These are phyloP conservation scores for Coracias cyanogaster DNA, from an alignment of 2,797 vertebrate species.

Conservation along the genomic window DNA sequence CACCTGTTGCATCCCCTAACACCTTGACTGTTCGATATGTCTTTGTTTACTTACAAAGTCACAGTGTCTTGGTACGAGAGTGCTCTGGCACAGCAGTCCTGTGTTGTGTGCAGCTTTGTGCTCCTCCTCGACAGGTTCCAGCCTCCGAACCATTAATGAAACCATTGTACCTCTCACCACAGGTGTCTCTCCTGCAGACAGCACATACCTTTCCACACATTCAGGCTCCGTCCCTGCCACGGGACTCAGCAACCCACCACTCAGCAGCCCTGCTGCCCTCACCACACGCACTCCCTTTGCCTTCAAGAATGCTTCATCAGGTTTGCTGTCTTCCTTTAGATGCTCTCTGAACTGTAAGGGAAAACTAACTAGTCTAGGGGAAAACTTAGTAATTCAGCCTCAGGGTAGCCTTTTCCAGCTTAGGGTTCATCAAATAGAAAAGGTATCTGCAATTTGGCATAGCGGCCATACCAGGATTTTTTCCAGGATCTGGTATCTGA, in stretches of 20 bases:
- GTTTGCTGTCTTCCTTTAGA: constrained; percentile 30
- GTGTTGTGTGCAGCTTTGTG: not conserved
- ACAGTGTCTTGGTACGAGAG: rapidly evolving
- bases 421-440: not conserved
- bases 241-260: not conserved
- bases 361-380: not conserved
- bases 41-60: not conserved
- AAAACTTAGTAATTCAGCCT: not conserved
- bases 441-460: not conserved
- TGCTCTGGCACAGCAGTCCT: rapidly evolving
- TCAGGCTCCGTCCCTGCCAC: not conserved
- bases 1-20: not conserved
- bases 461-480: not conserved
- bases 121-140: not conserved
- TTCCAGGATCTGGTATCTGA: not conserved
- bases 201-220: not conserved
- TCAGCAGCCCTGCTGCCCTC: constrained; percentile 16
- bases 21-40: rapidly evolving
- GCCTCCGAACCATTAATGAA: rapidly evolving
- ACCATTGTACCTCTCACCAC: constrained; percentile 17
- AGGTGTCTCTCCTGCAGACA: not conserved
- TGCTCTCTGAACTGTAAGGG: not conserved
- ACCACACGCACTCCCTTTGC: not conserved
- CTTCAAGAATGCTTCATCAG: not conserved
- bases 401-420: not conserved